Percentiles rank a stretch among this genome's conserved stretches.
Conservation (phyloP, 2,888 invertebrate species). For the Tenthredo livida region DNA sequence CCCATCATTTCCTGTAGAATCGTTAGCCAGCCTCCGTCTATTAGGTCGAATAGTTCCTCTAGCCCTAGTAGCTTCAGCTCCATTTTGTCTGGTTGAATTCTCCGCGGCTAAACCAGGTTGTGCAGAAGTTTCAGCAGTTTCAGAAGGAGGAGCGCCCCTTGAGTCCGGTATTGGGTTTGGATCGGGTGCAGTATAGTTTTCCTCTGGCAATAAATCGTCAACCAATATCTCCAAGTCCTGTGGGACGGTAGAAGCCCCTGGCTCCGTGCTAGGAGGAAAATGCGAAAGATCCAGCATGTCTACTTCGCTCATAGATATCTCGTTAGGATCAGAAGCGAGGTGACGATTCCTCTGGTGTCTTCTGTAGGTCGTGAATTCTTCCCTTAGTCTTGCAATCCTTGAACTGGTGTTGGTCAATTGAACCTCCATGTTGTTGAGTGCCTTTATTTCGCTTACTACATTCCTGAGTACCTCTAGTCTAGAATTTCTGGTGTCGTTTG, state of each 20-base stretch:
- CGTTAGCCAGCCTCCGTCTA: constrained; percentile 58
- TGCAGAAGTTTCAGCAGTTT: not conserved
- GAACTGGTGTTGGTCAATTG: constrained; percentile 62
- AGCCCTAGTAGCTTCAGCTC: constrained; percentile 41
- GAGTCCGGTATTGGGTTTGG: not conserved
- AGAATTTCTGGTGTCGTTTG: constrained; percentile 55
- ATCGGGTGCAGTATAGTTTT: not conserved
- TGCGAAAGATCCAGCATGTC: constrained; percentile 20
- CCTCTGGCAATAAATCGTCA: not conserved
- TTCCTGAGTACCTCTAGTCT: constrained; percentile 58
- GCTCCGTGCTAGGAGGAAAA: not conserved
- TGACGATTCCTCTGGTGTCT: constrained; percentile 55
- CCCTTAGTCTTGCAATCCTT: constrained; percentile 60
- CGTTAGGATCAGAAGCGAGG: constrained; percentile 40
- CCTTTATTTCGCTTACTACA: constrained; percentile 61
- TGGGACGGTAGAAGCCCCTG: not conserved
- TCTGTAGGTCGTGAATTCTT: constrained; percentile 58
- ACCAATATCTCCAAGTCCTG: not conserved
- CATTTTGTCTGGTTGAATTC: not conserved
- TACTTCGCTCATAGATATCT: not conserved
- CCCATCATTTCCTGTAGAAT: constrained; percentile 25
- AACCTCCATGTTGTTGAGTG: constrained; percentile 62
- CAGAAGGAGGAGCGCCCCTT: not conserved
- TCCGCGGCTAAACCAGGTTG: not conserved
- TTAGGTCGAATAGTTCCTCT: constrained; percentile 53